Evolutionary conservation across 1,140 invertebrate species (phyloP), one percentile per base, ranked within the genome.

Genomic region (Trichonephila clavipes): DNA sequence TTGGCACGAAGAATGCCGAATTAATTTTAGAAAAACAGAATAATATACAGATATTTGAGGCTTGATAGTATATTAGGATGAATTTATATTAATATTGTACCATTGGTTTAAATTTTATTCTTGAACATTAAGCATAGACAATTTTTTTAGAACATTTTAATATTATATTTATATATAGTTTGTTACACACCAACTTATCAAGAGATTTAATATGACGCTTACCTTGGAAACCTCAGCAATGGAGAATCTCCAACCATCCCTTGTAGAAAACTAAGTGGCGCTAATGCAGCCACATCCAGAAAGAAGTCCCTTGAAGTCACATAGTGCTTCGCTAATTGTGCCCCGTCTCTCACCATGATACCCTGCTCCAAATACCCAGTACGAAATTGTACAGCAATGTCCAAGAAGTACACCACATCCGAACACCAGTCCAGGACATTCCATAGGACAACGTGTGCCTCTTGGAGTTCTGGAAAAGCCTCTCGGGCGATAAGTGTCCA

Each of bases 401-500:
- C 98, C 64, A 98, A 95, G 34, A 98, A 96, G 96, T 98, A 99
- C 77, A 99, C 97, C 44, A 98, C 94, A 96, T 99, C 98, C 94
- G 97, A 98, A 93, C 99, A 96, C 89, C 97, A 97, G 96, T 99
- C 98, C 95, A 97, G 97, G 44, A 97, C 58, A 10, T 58, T 40
- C 89, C 89, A 90, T 3, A 90, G 89, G 14, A 28, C 58, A 12
- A 44, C 8, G 4, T 90, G 69, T 4, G 88, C 69, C 21, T 89
- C 88, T 12, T 89, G 88, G n/a, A 99, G 96, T 95, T 99, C 98
- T 34, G 98, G 98, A 95, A 99, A 98, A 95, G 98, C 99, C 96
- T 99, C 98, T n/a, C 99, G 96, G 40, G 99, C 98, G 95, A 99
- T 99, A 51, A 98, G 96, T 12, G 98, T 98, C 99, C 99, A 99